Conservation (phyloP, 2,888 invertebrate genomes). For the Caenorhabditis wallacei region DNA sequence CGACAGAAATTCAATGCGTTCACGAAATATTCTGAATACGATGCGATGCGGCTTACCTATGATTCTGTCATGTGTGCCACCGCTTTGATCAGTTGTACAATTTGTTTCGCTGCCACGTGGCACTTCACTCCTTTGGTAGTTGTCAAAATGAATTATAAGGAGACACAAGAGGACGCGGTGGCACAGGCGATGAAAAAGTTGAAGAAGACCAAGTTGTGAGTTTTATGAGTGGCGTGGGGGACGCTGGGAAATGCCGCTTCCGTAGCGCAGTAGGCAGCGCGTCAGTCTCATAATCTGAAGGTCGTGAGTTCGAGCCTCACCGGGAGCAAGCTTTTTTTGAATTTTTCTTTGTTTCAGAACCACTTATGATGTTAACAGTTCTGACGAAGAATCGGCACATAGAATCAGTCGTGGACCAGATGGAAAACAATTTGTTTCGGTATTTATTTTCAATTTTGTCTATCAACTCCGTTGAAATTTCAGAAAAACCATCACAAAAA, state of each 20-base stretch:
- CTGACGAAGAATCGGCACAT: constrained; percentile 25
- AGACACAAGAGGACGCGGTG: constrained; percentile 17
- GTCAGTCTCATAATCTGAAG: constrained; percentile 94
- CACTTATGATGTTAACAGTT: constrained; percentile 15
- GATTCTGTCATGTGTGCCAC: constrained; percentile 22
- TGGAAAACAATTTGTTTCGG: constrained; percentile 36
- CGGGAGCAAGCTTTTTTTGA: constrained; percentile 71
- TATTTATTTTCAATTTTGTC: not conserved
- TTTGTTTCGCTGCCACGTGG: constrained; percentile 33
- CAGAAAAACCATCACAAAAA: constrained; percentile 27
- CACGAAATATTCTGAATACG: constrained; percentile 31
- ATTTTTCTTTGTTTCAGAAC: constrained; percentile 1
- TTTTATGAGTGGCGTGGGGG: not conserved
- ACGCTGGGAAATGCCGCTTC: constrained; percentile 44
- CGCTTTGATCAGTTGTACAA: constrained; percentile 5
- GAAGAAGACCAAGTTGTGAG: constrained; percentile 38
- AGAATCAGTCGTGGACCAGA: constrained; percentile 19
- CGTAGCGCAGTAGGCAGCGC: constrained; percentile 90
- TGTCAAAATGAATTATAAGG: constrained; percentile 45
- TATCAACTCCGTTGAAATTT: too few species aligned
- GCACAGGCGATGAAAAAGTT: constrained; percentile 31
- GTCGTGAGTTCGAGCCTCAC: constrained; percentile 97
- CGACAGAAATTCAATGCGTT: not conserved
- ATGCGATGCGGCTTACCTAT: constrained; percentile 28
- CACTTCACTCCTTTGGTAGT: constrained; percentile 50